Percentiles rank a stretch among this genome's conserved stretches.
phyloP scores from a whole-genome alignment of 2,888 invertebrate genomes.

The Drosophila yooni region DNA sequence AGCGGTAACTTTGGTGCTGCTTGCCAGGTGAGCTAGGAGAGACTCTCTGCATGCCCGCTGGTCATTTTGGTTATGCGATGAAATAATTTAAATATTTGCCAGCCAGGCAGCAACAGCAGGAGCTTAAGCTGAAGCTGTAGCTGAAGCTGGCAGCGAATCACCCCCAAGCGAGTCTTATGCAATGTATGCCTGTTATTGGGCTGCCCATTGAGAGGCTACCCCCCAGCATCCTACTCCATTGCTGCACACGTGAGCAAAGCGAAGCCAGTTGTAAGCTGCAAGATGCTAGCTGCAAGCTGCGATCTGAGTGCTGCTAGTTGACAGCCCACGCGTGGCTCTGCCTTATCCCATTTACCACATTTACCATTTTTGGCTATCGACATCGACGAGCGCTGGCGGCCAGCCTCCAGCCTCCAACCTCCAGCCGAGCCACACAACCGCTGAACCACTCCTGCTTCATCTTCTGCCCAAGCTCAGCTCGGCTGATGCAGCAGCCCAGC shows the following conservation, averaged over 20 bases:
- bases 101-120: conserved; percentile 54
- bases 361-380: conserved; percentile 81
- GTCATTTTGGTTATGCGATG: conserved; percentile 78
- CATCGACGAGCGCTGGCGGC: conserved; percentile 72
- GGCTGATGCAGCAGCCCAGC: conserved; percentile 62
- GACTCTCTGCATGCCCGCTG: conserved; percentile 65
- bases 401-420: conserved; percentile 64
- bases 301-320: conserved; percentile 47
- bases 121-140: conserved; percentile 10
- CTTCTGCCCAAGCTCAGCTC: conserved; percentile 48
- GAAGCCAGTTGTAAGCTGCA: conserved; percentile 17
- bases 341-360: conserved; percentile 81
- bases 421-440: conserved; percentile 40
- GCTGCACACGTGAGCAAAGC: conserved; percentile 46
- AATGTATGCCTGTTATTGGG: conserved; percentile 48
- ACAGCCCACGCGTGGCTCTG: conserved; percentile 80
- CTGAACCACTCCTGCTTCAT: conserved; percentile 72
- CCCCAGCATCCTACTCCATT: not conserved
- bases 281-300: conserved; percentile 22
- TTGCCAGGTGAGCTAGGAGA: conserved; percentile 8
- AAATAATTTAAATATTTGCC: conserved; percentile 79
- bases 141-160: conserved; percentile 53
- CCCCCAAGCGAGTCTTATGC: conserved; percentile 75
- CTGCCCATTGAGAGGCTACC: conserved; percentile 40
- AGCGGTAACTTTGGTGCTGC: conserved; percentile 30